phyloP scores from a whole-genome alignment of 2,888 invertebrate genomes.

The Drosophila affinis region DNA sequence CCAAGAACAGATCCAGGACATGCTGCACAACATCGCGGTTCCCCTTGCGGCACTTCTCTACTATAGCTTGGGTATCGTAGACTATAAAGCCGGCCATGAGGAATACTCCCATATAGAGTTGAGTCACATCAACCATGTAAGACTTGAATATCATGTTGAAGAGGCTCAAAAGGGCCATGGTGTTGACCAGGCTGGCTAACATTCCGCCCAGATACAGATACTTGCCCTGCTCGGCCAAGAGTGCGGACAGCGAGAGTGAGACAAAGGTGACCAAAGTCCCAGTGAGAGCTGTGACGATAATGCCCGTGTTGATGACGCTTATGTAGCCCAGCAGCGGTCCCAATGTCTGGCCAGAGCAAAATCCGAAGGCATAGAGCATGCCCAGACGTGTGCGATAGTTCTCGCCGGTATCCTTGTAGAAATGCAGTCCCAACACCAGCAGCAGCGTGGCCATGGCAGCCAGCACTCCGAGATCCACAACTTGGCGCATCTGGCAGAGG shows the following conservation, averaged over 20 bases:
- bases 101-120: slow-evolving; percentile 94
- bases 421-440: slow-evolving; percentile 90
- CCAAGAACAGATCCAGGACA: slow-evolving; percentile 96
- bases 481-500: slow-evolving; percentile 90
- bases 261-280: slow-evolving; percentile 95
- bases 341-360: slow-evolving; percentile 93
- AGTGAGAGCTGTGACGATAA: slow-evolving; percentile 93
- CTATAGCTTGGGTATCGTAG: slow-evolving; percentile 98
- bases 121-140: slow-evolving; percentile 89
- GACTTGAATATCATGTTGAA: slow-evolving; percentile 95
- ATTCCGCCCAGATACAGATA: slow-evolving; percentile 96
- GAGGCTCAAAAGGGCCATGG: slow-evolving; percentile 90
- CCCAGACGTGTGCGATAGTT: slow-evolving; percentile 91
- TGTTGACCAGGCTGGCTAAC: slow-evolving; percentile 91
- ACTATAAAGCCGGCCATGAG: slow-evolving; percentile 97
- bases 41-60: slow-evolving; percentile 95
- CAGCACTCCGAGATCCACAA: slow-evolving; percentile 90
- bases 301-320: slow-evolving; percentile 92
- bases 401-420: slow-evolving; percentile 93
- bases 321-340: slow-evolving; percentile 94
- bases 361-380: slow-evolving; percentile 94
- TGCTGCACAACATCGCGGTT: slow-evolving; percentile 97
- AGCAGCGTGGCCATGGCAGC: slow-evolving; percentile 90
- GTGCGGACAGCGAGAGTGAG: slow-evolving; percentile 94
- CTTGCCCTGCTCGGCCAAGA: slow-evolving; percentile 93